These are phyloP conservation scores for Gracilinanus agilis DNA, from an alignment of 2,113 vertebrate species.

Conservation along the genomic window DNA sequence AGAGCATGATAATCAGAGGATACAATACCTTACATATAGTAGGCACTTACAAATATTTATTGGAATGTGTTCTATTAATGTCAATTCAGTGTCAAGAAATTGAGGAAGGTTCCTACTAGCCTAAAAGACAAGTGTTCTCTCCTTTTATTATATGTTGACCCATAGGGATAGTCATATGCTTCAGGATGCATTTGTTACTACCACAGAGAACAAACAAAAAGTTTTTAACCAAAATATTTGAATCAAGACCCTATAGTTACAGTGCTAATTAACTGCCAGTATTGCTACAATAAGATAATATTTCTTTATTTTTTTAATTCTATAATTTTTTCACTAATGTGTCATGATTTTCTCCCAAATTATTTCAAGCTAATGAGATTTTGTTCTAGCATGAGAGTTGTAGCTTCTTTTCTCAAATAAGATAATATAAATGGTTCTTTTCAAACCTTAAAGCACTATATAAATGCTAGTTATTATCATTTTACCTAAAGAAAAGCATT, in stretches of 20 bases:
- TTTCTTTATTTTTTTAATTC: background rate
- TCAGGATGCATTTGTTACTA: background rate
- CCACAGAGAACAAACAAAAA: background rate
- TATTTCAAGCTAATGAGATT: conserved; percentile 3
- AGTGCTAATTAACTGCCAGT: background rate
- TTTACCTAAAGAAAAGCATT: conserved; percentile 3
- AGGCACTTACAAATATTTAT: background rate
- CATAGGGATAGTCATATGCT: background rate
- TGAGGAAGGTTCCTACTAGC: background rate
- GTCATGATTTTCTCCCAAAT: conserved; percentile 18
- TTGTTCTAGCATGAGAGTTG: background rate
- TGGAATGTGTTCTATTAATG: background rate
- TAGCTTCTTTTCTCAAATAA: background rate
- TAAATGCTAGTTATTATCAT: background rate
- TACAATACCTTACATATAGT: background rate
- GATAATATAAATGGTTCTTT: background rate
- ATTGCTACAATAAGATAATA: background rate
- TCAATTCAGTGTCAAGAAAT: background rate
- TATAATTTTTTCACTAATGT: background rate
- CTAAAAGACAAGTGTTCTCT: background rate
- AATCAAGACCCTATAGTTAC: background rate
- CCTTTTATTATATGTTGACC: background rate
- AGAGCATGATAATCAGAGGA: background rate
- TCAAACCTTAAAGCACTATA: background rate
- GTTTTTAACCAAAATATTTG: background rate